Conservation (phyloP, 2,888 invertebrate genomes). For the Meiosimyza decipiens region DNA sequence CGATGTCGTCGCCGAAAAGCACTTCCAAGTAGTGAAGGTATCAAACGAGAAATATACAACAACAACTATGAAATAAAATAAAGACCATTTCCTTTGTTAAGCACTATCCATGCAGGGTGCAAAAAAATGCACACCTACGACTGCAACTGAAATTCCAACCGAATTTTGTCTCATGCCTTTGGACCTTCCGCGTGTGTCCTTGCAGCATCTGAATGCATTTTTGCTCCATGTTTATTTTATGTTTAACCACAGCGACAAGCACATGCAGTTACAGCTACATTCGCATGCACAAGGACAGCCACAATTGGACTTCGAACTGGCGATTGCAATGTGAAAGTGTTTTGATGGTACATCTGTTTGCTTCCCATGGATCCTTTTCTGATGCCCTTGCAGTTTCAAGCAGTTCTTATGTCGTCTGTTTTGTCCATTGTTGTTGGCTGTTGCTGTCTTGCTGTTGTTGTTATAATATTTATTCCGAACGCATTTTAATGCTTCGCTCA, state of each 20-base stretch:
- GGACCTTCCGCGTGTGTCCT: too few species aligned
- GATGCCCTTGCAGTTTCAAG: background rate
- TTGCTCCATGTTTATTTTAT: conserved; percentile 12
- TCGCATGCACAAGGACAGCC: conserved; percentile 7
- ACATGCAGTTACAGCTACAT: conserved; percentile 17
- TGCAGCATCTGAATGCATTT: background rate
- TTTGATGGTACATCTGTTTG: background rate
- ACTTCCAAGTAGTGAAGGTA: conserved; percentile 6
- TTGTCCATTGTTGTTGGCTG: background rate
- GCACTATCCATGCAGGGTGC: too few species aligned
- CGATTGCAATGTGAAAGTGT: conserved; percentile 18
- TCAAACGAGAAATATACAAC: background rate
- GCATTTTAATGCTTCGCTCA: conserved; percentile 1
- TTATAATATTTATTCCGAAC: conserved; percentile 10
- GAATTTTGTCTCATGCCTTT: too few species aligned
- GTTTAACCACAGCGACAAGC: conserved; percentile 23
- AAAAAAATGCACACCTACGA: too few species aligned
- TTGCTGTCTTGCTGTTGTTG: background rate
- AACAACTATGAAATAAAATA: background rate
- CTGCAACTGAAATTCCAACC: too few species aligned
- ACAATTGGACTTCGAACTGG: background rate
- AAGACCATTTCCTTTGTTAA: too few species aligned
- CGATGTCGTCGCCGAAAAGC: conserved; percentile 1
- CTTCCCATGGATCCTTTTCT: background rate
- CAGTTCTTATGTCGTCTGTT: conserved; percentile 11